These are phyloP conservation scores for Stigmatopora nigra DNA, from an alignment of 2,113 vertebrate species.

Conservation along the genomic window DNA sequence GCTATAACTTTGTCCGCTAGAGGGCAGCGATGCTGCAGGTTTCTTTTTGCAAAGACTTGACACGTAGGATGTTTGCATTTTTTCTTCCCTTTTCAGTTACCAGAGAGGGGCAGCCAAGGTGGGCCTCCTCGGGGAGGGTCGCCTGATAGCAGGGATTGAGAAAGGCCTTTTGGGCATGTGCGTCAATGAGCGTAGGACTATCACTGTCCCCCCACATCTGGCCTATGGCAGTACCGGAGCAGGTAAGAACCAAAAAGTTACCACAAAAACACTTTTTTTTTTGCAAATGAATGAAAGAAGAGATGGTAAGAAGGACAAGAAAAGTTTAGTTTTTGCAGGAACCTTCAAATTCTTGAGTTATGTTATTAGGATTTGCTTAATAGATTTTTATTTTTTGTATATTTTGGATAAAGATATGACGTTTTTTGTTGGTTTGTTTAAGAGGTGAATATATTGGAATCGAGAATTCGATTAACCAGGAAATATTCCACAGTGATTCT, in stretches of 20 bases:
- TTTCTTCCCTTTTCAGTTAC: conserved; percentile 67
- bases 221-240: conserved; percentile 88
- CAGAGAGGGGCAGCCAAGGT: conserved; percentile 77
- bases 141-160: conserved; percentile 87
- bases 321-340: no score
- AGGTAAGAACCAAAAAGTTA: conserved; percentile 63
- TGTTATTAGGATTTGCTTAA: no score
- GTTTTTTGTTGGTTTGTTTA: no score
- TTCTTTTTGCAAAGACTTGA: not conserved
- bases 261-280: no score
- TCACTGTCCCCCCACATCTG: conserved; percentile 87
- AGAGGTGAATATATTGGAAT: no score
- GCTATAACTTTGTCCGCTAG: not conserved
- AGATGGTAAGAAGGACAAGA: no score
- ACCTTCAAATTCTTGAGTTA: no score
- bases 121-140: conserved; percentile 81
- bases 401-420: no score
- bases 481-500: no score
- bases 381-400: no score
- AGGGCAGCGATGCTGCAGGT: not conserved
- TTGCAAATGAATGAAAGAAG: no score
- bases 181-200: conserved; percentile 84
- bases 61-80: not conserved
- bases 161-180: conserved; percentile 94
- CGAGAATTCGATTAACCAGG: no score